Base-by-base conservation (phyloP, 1,140 invertebrate species). In the Drosophila repleta region DNA sequence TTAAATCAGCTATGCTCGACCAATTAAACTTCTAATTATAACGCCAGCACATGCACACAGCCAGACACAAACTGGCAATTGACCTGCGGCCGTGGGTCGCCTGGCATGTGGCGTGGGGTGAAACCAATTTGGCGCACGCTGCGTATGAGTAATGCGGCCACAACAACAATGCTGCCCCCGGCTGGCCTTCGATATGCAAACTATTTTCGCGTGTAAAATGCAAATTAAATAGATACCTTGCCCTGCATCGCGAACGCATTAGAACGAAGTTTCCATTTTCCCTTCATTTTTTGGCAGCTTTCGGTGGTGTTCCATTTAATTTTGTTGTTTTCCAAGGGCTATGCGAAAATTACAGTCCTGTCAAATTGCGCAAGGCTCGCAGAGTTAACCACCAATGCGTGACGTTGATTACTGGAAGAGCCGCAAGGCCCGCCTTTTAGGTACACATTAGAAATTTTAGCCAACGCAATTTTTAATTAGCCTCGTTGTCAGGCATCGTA, bases 161-260 rank as follows among this genome's bases (percentile, higher is more conserved):
- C 39, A 48, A 61, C 51, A 63, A 62, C 51, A 67, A 55, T 56
- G 17, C 41, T 45, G 48, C 62, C 48, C 37, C 35, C 35, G 21
- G n/a, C 46, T 17, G 32, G 32, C 55, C 70, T 56, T 65, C 52
- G 62, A 68, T 55, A 74, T 75, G 58, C 41, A 56, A 72, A 76
- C 83, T 73, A 82, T 88, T 88, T 87, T 88, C 66, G 83, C 75
- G 75, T 87, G 82, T 67, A 88, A 82, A 79, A 79, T 88, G 75
- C 67, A 85, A 82, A 72, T 79, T 79, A 83, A 83, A 88, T 69
- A 88, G 82, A 88, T 79, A 82, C 74, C 24, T 70, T 45, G 48
- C 43, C 46, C 65, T 43, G 39, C 49, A 51, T 66, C 24, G 49
- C 26, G 18, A 49, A 72, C 56, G 68, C 55, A 75, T 75, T 72